Evolutionary conservation across 2,888 invertebrate species (phyloP).

Genomic region (Ochropleura plecta): DNA sequence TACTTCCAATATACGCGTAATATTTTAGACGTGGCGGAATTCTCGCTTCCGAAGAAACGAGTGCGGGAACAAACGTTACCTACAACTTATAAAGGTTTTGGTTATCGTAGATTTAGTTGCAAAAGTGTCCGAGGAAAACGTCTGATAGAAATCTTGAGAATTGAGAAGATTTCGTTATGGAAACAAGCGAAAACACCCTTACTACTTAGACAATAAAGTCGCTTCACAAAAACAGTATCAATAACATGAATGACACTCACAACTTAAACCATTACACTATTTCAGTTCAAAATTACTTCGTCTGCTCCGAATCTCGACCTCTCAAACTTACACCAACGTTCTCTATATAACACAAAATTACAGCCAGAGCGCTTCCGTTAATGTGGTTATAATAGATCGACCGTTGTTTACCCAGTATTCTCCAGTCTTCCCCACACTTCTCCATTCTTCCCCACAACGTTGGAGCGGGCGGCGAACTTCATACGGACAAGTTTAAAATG

Average conservation of each 20-base stretch:
- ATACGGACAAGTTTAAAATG: conserved; percentile 81
- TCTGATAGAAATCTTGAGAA: not conserved
- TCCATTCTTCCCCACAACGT: conserved; percentile 41
- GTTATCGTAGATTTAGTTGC: not conserved
- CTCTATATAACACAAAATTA: conserved; percentile 22
- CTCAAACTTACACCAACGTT: conserved; percentile 12
- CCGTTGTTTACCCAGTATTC: conserved; percentile 71
- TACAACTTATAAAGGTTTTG: conserved; percentile 36
- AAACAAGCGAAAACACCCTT: not conserved
- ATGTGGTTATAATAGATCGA: conserved; percentile 67
- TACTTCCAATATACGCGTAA: conserved; percentile 63
- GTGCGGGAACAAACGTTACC: conserved; percentile 18
- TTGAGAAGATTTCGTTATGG: not conserved
- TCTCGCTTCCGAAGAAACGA: conserved; percentile 33
- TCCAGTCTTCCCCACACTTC: conserved; percentile 44
- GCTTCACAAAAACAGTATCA: not conserved
- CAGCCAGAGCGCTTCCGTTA: conserved; percentile 51
- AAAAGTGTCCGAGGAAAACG: not conserved
- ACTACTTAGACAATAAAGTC: not conserved
- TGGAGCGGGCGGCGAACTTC: conserved; percentile 63
- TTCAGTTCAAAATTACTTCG: conserved; percentile 17
- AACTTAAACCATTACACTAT: conserved; percentile 30
- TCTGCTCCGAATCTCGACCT: conserved; percentile 21
- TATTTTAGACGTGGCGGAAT: conserved; percentile 55
- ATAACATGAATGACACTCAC: not conserved